phyloP scores from a whole-genome alignment of 2,888 invertebrate genomes.

The Synanthedon tipuliformis region DNA sequence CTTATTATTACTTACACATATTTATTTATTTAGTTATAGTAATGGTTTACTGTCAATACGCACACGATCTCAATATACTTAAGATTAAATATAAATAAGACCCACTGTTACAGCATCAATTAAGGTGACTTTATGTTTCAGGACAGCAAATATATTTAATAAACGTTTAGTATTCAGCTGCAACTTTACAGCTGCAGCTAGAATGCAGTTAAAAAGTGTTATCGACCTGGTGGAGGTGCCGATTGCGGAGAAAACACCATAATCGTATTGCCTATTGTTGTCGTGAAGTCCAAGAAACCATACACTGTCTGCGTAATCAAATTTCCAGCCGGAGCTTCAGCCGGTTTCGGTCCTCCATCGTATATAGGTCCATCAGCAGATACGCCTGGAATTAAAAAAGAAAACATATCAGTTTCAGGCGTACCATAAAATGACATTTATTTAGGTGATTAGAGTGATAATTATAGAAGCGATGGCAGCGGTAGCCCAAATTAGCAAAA shows the following conservation, averaged over 20 bases:
- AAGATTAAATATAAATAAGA: no score
- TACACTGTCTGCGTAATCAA: constrained; percentile 91
- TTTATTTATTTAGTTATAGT: no score
- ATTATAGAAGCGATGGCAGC: no score
- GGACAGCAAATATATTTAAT: background rate
- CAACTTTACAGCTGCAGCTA: no score
- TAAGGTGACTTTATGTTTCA: background rate
- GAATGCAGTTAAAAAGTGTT: constrained; percentile 9
- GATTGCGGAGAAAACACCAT: constrained; percentile 95
- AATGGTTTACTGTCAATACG: no score
- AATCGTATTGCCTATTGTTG: constrained; percentile 92
- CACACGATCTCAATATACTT: no score
- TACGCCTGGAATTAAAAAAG: constrained; percentile 14
- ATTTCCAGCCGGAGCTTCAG: constrained; percentile 21
- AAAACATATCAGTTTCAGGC: no score
- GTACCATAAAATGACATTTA: no score
- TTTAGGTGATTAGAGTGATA: no score
- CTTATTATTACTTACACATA: no score
- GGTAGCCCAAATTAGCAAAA: no score
- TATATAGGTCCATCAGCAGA: constrained; percentile 26
- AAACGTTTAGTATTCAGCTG: background rate
- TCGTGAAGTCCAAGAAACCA: constrained; percentile 93
- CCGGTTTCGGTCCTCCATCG: constrained; percentile 14
- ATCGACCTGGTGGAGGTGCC: constrained; percentile 76
- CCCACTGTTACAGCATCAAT: no score